Evolutionary conservation across 2,113 vertebrate species (phyloP), one percentile per base, ranked within the genome.

Genomic region (Pedetes capensis): DNA sequence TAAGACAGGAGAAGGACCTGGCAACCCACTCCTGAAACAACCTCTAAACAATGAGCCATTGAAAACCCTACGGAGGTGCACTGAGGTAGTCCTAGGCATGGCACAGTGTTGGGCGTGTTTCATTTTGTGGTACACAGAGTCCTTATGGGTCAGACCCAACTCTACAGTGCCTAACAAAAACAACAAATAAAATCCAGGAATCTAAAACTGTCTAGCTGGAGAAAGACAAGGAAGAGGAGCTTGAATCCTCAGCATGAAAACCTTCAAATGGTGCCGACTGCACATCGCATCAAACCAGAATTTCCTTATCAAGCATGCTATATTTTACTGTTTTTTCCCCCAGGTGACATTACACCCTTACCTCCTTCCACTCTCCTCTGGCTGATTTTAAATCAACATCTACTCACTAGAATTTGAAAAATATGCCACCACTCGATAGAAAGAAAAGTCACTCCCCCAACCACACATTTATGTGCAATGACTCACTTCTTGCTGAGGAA

Each of bases 401-500:
- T 29, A 39, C 53, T 83, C 78, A 66, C 7, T 47, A 51, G 44
- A 81, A 59, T 69, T 83, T 61, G 55, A 39, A 37, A 91, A 95
- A 22, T 23, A 81, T 29, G 79, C 49, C 74, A 81, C 42, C 17
- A 82, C 14, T 16, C 4, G 27, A 59, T 18, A 64, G 86, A 84
- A 75, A 83, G 68, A 76, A 75, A 87, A 51, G 42, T 64, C 51
- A 17, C 34, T 23, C n/a, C 47, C 42, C 34, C 55, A 51, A 53
- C 47, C 5, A n/a, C 7, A 34, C 0, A 1, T 76, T 83, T 61
- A 69, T 80, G 14, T 44, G 12, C 55, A 57, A 85, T 55, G 16
- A n/a, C 66, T 84, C 42, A 55, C 72, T 81, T 69, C 85, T 95
- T 76, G 14, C 71, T 93, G 75, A 92, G 78, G 61, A 55, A n/a